A percentile compares a stretch with the other conserved stretches of the same genome.
Evolutionary conservation across 2,797 vertebrate genomes (phyloP).

Genomic region (Moxostoma hubbsi): DNA sequence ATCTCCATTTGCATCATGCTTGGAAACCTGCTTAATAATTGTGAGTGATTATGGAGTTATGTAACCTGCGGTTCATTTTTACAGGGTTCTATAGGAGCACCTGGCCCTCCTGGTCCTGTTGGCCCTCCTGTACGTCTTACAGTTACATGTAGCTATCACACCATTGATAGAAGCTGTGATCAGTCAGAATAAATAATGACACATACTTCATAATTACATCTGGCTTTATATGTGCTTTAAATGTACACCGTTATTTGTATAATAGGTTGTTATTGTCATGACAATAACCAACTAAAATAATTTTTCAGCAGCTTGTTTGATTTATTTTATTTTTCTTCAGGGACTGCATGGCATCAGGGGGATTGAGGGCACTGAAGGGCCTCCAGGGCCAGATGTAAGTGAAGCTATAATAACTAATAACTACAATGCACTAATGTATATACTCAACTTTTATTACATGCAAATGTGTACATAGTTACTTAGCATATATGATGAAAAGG

Average conservation of each 20-base stretch:
- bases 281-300: neutral
- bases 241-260: neutral
- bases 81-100: slow-evolving; percentile 80
- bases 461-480: neutral
- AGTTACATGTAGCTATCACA: slow-evolving; percentile 1
- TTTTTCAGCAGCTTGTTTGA: neutral
- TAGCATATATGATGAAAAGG: neutral
- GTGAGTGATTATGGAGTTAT: neutral
- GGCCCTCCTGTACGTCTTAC: slow-evolving; percentile 71
- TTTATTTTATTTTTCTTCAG: slow-evolving; percentile 66
- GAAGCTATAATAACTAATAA: neutral
- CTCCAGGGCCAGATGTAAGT: slow-evolving; percentile 78
- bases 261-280: neutral
- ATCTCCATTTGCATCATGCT: neutral
- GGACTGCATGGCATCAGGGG: slow-evolving; percentile 81
- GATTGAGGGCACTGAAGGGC: slow-evolving; percentile 76
- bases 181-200: neutral
- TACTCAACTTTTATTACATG: neutral
- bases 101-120: slow-evolving; percentile 73
- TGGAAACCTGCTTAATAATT: neutral
- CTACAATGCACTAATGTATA: neutral
- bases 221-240: neutral
- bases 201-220: neutral
- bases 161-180: neutral
- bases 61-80: slow-evolving; percentile 44